A percentile compares a stretch with the other conserved stretches of the same genome.
Conservation (phyloP, 1,140 invertebrate genomes). For the Penaeus vannamei region DNA sequence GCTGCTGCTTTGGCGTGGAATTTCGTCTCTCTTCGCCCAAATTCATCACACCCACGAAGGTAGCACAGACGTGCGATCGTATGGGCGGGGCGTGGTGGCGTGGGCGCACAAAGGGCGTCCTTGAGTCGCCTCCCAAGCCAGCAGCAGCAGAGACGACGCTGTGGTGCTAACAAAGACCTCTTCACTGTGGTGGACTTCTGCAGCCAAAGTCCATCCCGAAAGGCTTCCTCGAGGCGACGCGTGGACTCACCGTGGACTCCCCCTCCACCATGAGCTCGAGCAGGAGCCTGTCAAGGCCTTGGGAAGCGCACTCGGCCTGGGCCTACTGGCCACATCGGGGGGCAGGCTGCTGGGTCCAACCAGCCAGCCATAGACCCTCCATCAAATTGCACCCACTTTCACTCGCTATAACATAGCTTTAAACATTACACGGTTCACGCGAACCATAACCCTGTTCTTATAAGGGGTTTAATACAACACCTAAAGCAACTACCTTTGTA, state of each 20-base stretch:
- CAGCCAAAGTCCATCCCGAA: not conserved
- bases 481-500: constrained; percentile 35
- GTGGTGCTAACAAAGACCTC: constrained; percentile 22
- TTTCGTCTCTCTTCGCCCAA: not conserved
- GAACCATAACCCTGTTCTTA: not conserved
- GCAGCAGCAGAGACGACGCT: constrained; percentile 32
- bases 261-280: not conserved
- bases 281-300: not conserved
- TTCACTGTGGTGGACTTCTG: not conserved
- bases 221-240: too few relatives aligned
- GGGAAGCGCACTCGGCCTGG: constrained; percentile 27
- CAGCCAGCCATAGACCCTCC: constrained; percentile 48
- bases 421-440: constrained; percentile 18
- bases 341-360: constrained; percentile 20
- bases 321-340: constrained; percentile 34
- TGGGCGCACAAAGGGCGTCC: constrained; percentile 50
- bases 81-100: constrained; percentile 35
- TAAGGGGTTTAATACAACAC: constrained; percentile 6
- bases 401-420: constrained; percentile 12
- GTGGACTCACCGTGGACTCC: too few relatives aligned
- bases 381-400: constrained; percentile 51
- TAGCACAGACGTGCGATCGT: constrained; percentile 1
- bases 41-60: not conserved
- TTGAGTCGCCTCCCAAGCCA: constrained; percentile 50
- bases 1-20: too few relatives aligned